phyloP scores from a whole-genome alignment of 2,113 vertebrate species.

The Panthera tigris region DNA sequence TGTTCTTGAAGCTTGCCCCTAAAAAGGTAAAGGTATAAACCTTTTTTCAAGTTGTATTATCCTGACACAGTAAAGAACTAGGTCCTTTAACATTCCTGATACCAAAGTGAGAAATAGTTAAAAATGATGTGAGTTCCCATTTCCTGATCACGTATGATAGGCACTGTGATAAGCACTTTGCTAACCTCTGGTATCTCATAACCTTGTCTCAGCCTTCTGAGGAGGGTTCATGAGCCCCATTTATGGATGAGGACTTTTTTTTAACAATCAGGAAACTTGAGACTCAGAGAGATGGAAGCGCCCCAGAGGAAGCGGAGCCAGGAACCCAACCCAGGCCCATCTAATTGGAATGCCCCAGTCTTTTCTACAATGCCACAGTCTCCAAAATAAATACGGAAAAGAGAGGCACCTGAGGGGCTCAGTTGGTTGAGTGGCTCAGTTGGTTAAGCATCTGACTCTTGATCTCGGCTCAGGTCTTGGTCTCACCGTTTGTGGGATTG shows the following conservation, averaged over 20 bases:
- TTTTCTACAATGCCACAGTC: background rate
- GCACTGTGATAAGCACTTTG: background rate
- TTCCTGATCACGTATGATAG: background rate
- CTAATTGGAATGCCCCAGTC: background rate
- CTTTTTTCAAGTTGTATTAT: background rate
- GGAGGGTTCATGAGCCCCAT: background rate
- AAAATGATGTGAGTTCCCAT: background rate
- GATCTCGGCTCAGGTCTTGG: too few species aligned
- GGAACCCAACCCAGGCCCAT: background rate
- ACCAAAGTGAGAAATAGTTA: background rate
- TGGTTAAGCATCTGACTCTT: too few species aligned
- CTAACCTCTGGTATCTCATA: background rate
- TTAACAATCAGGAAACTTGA: background rate
- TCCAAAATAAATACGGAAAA: background rate
- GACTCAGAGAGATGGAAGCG: background rate
- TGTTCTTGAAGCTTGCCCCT: background rate
- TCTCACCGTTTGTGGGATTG: too few species aligned
- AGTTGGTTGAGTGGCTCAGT: too few species aligned
- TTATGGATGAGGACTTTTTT: background rate
- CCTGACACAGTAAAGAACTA: background rate
- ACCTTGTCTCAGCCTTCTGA: background rate
- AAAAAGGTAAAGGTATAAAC: background rate
- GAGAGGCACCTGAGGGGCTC: too few species aligned
- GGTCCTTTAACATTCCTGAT: background rate
- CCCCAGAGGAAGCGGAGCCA: background rate